A percentile compares a stretch with the other conserved stretches of the same genome.
phyloP scores from a whole-genome alignment of 2,888 invertebrate species.

The Ferdinandea cuprea region DNA sequence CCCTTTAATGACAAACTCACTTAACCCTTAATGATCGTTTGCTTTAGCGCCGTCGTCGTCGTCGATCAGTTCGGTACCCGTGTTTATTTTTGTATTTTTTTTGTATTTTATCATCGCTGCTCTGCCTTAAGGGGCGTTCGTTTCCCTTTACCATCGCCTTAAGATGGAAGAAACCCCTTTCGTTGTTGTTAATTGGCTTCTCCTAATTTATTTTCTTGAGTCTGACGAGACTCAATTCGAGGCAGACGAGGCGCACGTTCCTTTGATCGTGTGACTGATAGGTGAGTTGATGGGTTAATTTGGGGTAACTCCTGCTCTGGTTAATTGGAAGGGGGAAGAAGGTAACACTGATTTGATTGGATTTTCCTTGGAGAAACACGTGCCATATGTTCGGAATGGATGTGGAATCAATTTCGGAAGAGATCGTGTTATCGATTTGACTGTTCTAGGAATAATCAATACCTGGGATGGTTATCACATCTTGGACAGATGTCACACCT shows the following conservation, averaged over 20 bases:
- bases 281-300: conserved; percentile 74
- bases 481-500: conserved; percentile 51
- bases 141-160: conserved; percentile 5
- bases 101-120: conserved; percentile 6
- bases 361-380: conserved; percentile 54
- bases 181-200: conserved; percentile 68
- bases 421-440: conserved; percentile 61
- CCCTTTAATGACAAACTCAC: conserved; percentile 67
- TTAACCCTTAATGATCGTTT: conserved; percentile 69
- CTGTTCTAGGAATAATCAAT: conserved; percentile 22
- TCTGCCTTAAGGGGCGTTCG: conserved; percentile 39
- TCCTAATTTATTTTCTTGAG: conserved; percentile 53
- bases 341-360: conserved; percentile 30
- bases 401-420: conserved; percentile 46
- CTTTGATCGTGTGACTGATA: conserved; percentile 73
- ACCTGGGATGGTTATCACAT: no score
- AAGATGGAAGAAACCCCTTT: conserved; percentile 59
- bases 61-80: conserved; percentile 40
- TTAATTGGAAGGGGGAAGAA: conserved; percentile 34
- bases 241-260: conserved; percentile 55
- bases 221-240: neutral
- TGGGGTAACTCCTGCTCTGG: conserved; percentile 57
- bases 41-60: conserved; percentile 50
- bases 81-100: conserved; percentile 27
- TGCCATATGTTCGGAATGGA: conserved; percentile 66